These are phyloP conservation scores for Diceros bicornis DNA, from an alignment of 2,797 vertebrate species.

Conservation along the genomic window DNA sequence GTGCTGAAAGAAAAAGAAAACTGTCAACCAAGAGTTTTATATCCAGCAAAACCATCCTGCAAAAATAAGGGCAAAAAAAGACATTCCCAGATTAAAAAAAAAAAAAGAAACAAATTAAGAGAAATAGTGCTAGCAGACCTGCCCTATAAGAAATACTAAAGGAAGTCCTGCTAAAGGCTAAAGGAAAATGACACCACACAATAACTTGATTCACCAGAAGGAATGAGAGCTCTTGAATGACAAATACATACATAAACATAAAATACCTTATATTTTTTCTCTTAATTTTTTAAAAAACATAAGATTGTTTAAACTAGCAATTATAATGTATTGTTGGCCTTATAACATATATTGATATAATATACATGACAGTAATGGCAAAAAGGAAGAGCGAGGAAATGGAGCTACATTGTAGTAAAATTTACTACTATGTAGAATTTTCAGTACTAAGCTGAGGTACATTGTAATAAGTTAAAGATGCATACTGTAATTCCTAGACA, in stretches of 20 bases:
- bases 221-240: background rate
- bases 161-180: background rate
- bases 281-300: background rate
- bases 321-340: background rate
- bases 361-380: background rate
- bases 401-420: background rate
- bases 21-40: background rate
- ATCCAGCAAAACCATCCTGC: background rate
- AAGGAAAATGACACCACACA: background rate
- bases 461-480: background rate
- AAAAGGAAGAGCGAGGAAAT: background rate
- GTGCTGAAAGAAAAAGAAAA: background rate
- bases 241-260: background rate
- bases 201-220: background rate
- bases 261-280: background rate
- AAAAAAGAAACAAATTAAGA: background rate
- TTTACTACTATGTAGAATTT: background rate
- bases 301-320: background rate
- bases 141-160: background rate
- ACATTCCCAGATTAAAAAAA: background rate
- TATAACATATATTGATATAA: background rate
- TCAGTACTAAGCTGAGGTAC: background rate
- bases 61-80: background rate
- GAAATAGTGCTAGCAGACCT: background rate
- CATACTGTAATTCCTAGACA: background rate